Evolutionary conservation across 1,140 invertebrate species (phyloP).

Genomic region (Ganaspis sp.): DNA sequence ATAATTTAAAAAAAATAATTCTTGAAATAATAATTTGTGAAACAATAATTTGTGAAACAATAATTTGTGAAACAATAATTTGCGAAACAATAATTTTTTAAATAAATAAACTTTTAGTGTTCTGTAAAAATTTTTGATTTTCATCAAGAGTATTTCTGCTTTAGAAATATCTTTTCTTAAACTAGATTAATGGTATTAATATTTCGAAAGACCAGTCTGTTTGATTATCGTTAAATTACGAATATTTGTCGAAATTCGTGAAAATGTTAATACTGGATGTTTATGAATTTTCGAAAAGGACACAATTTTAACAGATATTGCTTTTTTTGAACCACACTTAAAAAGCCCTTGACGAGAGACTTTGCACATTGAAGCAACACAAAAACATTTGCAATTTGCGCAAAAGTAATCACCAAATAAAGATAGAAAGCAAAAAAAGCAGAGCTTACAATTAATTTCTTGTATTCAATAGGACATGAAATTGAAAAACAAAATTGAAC

Average conservation of each 20-base stretch:
- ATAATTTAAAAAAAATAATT: too few species aligned
- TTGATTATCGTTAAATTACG: not conserved
- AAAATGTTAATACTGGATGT: constrained; percentile 20
- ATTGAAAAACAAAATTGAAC: not conserved
- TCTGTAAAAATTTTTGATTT: not conserved
- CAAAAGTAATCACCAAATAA: not conserved
- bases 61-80: too few species aligned
- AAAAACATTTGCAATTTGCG: not conserved
- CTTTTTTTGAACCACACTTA: not conserved
- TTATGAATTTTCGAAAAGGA: not conserved
- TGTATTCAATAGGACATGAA: not conserved
- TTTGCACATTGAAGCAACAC: constrained; percentile 11
- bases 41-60: too few species aligned
- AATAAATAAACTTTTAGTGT: not conserved
- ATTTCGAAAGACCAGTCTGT: not conserved
- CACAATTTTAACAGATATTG: not conserved
- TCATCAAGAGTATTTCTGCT: constrained; percentile 11
- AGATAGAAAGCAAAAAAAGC: constrained; percentile 4
- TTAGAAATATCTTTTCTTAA: constrained; percentile 9
- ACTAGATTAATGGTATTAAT: not conserved
- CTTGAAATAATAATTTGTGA: too few species aligned
- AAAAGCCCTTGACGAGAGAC: not conserved
- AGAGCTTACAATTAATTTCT: not conserved
- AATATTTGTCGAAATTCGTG: constrained; percentile 7
- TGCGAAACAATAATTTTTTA: too few species aligned